Evolutionary conservation across 2,113 vertebrate genomes (phyloP), one percentile per base, ranked within the genome.

Genomic region (Tamias sibiricus): DNA sequence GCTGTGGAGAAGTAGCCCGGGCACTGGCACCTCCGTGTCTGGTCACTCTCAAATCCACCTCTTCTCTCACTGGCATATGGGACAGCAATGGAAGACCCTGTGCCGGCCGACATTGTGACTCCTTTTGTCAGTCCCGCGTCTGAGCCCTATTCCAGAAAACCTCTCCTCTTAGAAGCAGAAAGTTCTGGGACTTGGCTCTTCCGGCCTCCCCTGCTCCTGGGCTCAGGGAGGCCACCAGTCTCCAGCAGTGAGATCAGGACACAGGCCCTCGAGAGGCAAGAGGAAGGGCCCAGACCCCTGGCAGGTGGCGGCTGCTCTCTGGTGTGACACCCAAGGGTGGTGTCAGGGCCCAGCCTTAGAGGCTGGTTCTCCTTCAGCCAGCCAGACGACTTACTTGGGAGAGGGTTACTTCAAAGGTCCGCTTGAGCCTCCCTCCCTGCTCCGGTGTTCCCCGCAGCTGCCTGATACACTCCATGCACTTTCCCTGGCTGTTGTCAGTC

Each of bases 281-380:
- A 40, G 9, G 22, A 4, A 32, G 62, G 37, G 44, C 26, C 26
- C 6, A 26, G 4, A 35, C 6, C 16, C 20, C 17, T 1, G 2
- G 74, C 6, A 13, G 22, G 26, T 2, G 7, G 75, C 42, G 20
- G 35, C 8, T 22, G 11, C 64, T 4, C 4, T n/a, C 19, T 1
- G n/a, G 16, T 0, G 6, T 3, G 24, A 22, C 54, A 3, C 0
- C 40, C 28, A 8, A 4, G 1, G 0, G 16, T 0, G 6, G 42
- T 6, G 3, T 11, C 35, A 26, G 32, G 22, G 17, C 20, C 17
- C 20, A 7, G 59, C 16, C 9, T 71, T 3, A 47, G 42, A 32
- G 16, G 11, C 0, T 1, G 12, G 12, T 44, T 80, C 42, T 90
- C 37, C 22, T 20, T 59, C 13, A 16, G 12, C 5, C 32, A 16